Evolutionary conservation across 2,797 vertebrate species (phyloP).

Genomic region (Myiothlypis coronata): DNA sequence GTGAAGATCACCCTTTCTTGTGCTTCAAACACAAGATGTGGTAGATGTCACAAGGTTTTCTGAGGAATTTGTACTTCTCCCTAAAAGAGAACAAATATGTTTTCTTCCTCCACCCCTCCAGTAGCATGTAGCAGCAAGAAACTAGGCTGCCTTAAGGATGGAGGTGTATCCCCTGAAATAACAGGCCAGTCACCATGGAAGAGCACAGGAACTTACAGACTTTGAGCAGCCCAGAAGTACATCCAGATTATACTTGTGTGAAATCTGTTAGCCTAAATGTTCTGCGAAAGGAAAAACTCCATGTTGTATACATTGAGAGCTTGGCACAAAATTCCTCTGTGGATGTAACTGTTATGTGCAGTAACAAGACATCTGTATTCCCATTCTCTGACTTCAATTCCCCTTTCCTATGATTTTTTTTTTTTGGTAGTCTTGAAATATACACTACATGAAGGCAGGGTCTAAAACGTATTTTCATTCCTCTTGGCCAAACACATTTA

Average conservation of each 20-base stretch:
- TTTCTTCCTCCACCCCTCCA: rapidly evolving
- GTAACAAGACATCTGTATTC: neutral
- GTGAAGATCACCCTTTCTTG: neutral
- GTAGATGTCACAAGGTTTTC: neutral
- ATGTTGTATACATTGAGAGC: neutral
- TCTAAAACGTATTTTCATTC: neutral
- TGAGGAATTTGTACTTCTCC: neutral
- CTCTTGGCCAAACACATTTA: neutral
- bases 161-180: neutral
- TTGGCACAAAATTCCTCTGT: neutral
- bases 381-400: neutral
- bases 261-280: neutral
- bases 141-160: neutral
- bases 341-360: neutral
- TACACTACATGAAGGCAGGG: neutral
- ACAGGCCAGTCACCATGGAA: neutral
- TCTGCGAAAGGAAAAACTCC: neutral
- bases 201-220: neutral
- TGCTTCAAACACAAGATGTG: neutral
- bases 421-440: neutral
- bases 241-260: neutral
- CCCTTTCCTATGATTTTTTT: neutral
- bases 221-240: neutral
- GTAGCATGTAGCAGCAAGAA: neutral
- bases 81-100: neutral